These are phyloP conservation scores for Neomonachus schauinslandi DNA, from an alignment of 2,113 vertebrate species.

Conservation along the genomic window DNA sequence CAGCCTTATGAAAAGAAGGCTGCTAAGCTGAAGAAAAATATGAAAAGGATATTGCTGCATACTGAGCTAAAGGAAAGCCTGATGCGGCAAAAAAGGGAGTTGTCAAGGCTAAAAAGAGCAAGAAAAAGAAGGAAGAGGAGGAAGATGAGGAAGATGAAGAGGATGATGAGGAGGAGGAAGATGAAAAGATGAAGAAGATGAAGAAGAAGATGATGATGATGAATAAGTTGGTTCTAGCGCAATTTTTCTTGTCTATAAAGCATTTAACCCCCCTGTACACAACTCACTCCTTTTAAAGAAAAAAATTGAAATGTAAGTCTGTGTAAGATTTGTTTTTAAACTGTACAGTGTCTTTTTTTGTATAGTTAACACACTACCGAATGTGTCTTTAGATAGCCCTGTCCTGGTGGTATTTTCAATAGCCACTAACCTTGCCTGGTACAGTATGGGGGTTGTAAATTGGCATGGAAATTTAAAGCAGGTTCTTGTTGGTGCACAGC, in stretches of 20 bases:
- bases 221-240: too few species aligned
- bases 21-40: too few species aligned
- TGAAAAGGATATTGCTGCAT: too few species aligned
- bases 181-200: too few species aligned
- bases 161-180: too few species aligned
- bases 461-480: conserved; percentile 83
- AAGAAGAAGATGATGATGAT: too few species aligned
- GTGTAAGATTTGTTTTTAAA: conserved; percentile 96
- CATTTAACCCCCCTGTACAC: conserved; percentile 97
- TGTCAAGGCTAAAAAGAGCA: too few species aligned
- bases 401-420: conserved; percentile 94
- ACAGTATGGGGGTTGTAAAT: conserved; percentile 92
- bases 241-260: conserved; percentile 95
- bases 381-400: conserved; percentile 94
- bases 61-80: too few species aligned
- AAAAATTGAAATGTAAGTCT: conserved; percentile 92
- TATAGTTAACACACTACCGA: conserved; percentile 98
- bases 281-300: conserved; percentile 95
- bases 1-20: too few species aligned
- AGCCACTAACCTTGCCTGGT: conserved; percentile 94
- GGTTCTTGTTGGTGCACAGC: not conserved
- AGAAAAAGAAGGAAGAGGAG: too few species aligned
- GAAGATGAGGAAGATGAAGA: too few species aligned
- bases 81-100: too few species aligned
- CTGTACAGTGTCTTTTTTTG: conserved; percentile 95